Evolutionary conservation across 2,797 vertebrate species (phyloP).

Genomic region (Ambastaia sidthimunki): DNA sequence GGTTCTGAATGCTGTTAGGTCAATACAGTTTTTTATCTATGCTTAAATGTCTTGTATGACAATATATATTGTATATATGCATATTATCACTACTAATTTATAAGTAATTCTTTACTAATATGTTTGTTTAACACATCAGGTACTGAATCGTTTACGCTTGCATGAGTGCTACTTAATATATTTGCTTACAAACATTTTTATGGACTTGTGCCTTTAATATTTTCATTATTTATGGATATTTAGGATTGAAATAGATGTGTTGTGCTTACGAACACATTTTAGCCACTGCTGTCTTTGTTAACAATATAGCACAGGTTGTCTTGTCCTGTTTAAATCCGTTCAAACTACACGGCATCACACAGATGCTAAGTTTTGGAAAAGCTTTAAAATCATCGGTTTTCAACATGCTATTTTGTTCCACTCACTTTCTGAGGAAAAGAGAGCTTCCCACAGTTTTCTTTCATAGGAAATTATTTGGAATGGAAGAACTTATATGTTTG

Average conservation of each 20-base stretch:
- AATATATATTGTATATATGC: no score
- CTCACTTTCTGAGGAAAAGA: neutral
- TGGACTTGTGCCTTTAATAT: neutral
- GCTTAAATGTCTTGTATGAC: neutral
- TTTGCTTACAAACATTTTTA: no score
- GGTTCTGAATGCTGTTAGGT: neutral
- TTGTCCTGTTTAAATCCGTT: neutral
- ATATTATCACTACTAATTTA: no score
- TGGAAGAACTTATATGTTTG: conserved; percentile 26
- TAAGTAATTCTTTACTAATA: no score
- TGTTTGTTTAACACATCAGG: no score
- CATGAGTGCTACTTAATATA: no score
- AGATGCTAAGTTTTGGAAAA: neutral
- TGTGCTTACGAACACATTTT: no score
- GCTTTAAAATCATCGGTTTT: neutral
- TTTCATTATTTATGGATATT: neutral
- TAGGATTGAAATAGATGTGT: neutral
- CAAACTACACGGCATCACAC: neutral
- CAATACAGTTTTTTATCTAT: neutral
- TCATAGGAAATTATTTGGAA: conserved; percentile 40
- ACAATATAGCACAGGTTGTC: no score
- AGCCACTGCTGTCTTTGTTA: no score
- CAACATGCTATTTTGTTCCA: conserved; percentile 9
- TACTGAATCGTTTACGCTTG: no score
- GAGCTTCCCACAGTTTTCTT: neutral